Base-by-base conservation (phyloP, 2,888 invertebrate species). In the Diabrotica balteata region DNA sequence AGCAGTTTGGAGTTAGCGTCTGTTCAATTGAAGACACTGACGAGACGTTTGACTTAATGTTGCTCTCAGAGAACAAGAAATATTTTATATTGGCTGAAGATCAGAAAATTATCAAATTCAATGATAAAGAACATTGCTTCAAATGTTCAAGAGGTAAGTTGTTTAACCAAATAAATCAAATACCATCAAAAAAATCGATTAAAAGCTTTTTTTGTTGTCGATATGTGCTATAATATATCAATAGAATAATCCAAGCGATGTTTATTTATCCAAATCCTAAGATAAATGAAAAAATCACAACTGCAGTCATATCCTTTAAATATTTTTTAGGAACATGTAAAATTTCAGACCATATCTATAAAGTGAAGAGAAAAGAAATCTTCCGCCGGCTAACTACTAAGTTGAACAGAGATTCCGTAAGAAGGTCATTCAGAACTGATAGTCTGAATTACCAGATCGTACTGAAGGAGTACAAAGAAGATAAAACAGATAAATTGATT, bases 111-210 rank as follows among this genome's bases (percentile, higher is more conserved):
- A 53, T 69, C 2, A 59, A 52, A 8, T 72, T 69, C 57, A 59
- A 69, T 55, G 67, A 72, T 6, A 54, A 46, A 10, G 69, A 67
- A 43, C 67, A 72, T 58, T 72, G 72, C 47, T 67, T 65, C 32
- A 72, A 68, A 55, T 72, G 72, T 42, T 60, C 64, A 22, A 60
- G 60, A 46, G 68, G 68, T 68, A 55, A 64, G 68, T 61, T 4
- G 4, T 32, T 32, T 32, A 32, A 32, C 32, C 32, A 32, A 32
- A 32, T 32, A 32, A 32, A 2, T 32, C 32, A 32, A 32, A 32
- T 32, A 32, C 32, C 32, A 2, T 4, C 32, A 32, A 32, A 32
- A 32, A 32, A 32, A 32, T 32, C 4, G 32, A 32, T 32, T 32
- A 32, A 32, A 32, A 4, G 4, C 32, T 32, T 32, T 32, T n/a